These are phyloP conservation scores for Etheostoma nigrum DNA, from an alignment of 2,797 vertebrate species.

Conservation along the genomic window DNA sequence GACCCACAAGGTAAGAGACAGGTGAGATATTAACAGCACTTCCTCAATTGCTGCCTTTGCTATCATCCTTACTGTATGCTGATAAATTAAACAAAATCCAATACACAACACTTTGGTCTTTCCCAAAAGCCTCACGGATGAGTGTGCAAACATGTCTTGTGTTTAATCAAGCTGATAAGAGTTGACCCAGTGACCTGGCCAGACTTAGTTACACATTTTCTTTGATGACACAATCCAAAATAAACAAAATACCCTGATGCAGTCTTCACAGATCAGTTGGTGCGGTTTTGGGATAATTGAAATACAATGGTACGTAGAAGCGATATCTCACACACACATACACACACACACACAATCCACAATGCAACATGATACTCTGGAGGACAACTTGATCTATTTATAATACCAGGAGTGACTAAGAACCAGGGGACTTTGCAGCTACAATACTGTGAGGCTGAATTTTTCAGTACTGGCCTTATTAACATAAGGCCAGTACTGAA, in stretches of 20 bases:
- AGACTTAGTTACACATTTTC: slow-evolving; percentile 45
- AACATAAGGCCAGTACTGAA: neutral
- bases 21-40: slow-evolving; percentile 22
- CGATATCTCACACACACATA: neutral
- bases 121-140: slow-evolving; percentile 4
- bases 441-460: slow-evolving; percentile 7
- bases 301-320: slow-evolving; percentile 32
- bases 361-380: slow-evolving; percentile 47
- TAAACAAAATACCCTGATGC: slow-evolving; percentile 29
- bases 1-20: no score
- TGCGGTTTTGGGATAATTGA: slow-evolving; percentile 31
- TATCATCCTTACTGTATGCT: slow-evolving; percentile 12
- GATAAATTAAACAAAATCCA: slow-evolving; percentile 21
- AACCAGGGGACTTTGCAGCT: slow-evolving; percentile 53
- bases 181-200: slow-evolving; percentile 53
- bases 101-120: neutral
- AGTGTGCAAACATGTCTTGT: slow-evolving; percentile 45
- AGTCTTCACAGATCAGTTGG: slow-evolving; percentile 20
- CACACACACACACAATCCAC: slow-evolving; percentile 39
- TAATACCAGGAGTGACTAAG: slow-evolving; percentile 57
- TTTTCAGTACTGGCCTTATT: no score
- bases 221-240: slow-evolving; percentile 28
- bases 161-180: slow-evolving; percentile 56
- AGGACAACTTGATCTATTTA: slow-evolving; percentile 67
- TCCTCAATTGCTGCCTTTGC: slow-evolving; percentile 22